These are phyloP conservation scores for Synergus laeviventris DNA, from an alignment of 2,888 invertebrate species.

Conservation along the genomic window DNA sequence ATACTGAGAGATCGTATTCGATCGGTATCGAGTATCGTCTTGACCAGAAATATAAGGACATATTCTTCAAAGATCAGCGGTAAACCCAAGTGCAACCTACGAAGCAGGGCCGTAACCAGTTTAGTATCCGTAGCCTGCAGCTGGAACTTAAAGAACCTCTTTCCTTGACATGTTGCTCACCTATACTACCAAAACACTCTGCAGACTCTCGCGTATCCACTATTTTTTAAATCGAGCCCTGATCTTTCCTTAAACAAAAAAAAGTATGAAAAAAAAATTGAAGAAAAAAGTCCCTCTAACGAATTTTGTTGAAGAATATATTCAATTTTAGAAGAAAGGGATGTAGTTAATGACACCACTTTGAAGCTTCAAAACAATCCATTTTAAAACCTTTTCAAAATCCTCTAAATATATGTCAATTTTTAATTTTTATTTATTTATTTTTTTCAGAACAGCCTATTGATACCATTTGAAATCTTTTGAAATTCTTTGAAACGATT, in stretches of 20 bases:
- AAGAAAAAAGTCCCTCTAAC: conserved; percentile 8
- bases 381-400: too few species aligned
- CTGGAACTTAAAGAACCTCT: conserved; percentile 40
- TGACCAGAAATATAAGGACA: conserved; percentile 30
- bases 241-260: conserved; percentile 1
- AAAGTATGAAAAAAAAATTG: background rate
- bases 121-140: conserved; percentile 38
- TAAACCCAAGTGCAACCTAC: conserved; percentile 34
- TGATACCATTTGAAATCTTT: too few species aligned
- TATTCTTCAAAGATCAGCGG: conserved; percentile 39
- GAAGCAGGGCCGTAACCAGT: conserved; percentile 42
- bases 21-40: conserved; percentile 39
- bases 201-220: background rate
- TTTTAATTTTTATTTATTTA: too few species aligned
- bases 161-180: conserved; percentile 36
- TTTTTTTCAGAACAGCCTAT: too few species aligned
- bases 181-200: conserved; percentile 17
- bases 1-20: conserved; percentile 30
- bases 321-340: too few species aligned
- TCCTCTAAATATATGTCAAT: too few species aligned
- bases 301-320: background rate
- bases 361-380: too few species aligned
- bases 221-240: conserved; percentile 26
- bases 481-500: too few species aligned
- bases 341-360: too few species aligned